Percentiles rank a stretch among this genome's conserved stretches.
Conservation (phyloP, 2,888 invertebrate genomes). For the Falcaria lacertinaria region DNA sequence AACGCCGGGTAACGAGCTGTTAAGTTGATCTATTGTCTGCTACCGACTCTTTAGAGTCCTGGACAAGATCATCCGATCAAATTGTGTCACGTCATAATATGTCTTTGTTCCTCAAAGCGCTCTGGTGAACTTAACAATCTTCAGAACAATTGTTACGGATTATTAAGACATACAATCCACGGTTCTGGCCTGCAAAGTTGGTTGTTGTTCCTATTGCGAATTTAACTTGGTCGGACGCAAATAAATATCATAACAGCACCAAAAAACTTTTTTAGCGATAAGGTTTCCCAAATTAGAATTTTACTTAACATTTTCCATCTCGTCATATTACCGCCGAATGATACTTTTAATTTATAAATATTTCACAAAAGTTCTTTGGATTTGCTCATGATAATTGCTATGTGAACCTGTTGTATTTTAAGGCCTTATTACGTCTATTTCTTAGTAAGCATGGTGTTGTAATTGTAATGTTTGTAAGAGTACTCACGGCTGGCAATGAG, state of each 20-base stretch:
- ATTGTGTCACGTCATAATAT: slow-evolving; percentile 13
- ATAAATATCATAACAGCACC: background rate
- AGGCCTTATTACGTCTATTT: no score
- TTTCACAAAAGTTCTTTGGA: no score
- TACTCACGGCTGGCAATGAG: slow-evolving; percentile 91
- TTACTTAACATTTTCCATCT: background rate
- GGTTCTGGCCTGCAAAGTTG: background rate
- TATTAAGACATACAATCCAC: background rate
- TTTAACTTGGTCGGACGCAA: background rate
- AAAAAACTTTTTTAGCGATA: background rate
- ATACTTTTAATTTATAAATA: no score
- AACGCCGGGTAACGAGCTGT: slow-evolving; percentile 58
- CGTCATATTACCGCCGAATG: no score
- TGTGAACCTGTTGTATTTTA: no score
- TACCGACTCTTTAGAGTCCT: slow-evolving; percentile 13
- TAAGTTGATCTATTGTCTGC: slow-evolving; percentile 55
- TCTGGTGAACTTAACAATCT: background rate
- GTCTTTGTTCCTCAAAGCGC: slow-evolving; percentile 1
- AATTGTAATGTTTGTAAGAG: no score
- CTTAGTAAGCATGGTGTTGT: no score
- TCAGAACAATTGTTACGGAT: no score
- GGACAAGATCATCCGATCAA: slow-evolving; percentile 19
- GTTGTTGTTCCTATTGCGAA: background rate
- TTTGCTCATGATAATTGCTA: no score
- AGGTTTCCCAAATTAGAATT: background rate